Base-by-base conservation (phyloP, 2,888 invertebrate species). In the Cerceris ruficornis region DNA sequence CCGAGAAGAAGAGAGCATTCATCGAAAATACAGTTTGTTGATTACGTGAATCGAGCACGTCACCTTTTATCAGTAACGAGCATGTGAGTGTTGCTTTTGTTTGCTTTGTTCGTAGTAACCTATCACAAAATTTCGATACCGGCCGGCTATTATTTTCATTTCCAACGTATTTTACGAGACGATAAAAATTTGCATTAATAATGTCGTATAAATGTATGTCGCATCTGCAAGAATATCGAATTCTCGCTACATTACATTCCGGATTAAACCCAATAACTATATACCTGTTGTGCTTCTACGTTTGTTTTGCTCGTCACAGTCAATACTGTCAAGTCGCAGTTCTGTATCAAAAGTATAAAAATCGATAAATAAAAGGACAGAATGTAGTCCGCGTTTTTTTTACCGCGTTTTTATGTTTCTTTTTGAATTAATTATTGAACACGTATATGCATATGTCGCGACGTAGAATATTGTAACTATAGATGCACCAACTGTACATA, bases 151-250 rank as follows among this genome's bases (percentile, higher is more conserved):
- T 46, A 67, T 85, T 73, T 90, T 91, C 90, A 91, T 90, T 90
- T 88, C 86, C 89, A 90, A 91, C 28, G 90, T 87, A 88, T 85
- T 83, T 89, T 90, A 90, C 87, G 90, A 81, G 85, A 87, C 80
- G 86, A 89, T 87, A 85, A 75, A 80, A 70, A 83, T 50, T 43
- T 14, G 17, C 60, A 60, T 68, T 15, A 13, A 58, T 60, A 28
- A 17, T 62, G 41, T 60, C 7, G 6, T 80, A 78, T 17, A 68
- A 74, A 67, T 50, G 41, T 43, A 28, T 43, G 14, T 66, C 17
- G 13, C 54, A 13, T 65, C 54, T 50, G 71, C 43, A n/a, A 28
- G 15, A 57, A 58, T 68, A 28, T 57, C 54, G 67, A 6, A 54
- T 50, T 43, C 11, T 69, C 8, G 43, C 58, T 57, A 28, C 28